Base-by-base conservation (phyloP, 2,113 vertebrate genomes). In the Cynoglossus semilaevis region DNA sequence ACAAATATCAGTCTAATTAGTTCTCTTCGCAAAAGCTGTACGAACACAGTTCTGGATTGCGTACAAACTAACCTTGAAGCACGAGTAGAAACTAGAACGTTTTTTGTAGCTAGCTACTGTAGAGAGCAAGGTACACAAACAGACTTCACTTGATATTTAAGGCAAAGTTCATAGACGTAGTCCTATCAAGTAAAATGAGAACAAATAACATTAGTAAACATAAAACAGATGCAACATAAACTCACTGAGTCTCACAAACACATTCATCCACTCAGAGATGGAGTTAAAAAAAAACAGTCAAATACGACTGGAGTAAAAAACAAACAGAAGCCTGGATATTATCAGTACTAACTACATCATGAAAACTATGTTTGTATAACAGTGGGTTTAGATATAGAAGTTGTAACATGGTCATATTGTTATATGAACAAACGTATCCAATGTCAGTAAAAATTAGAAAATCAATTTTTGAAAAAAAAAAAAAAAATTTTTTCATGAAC, bases 141-240 rank as follows among this genome's bases (percentile, higher is more conserved):
- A 81, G 67, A 88, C 73, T 75, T 77, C 67, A 72, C 66, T 83
- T 76, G 44, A 74, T 77, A 84, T 83, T 86, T 89, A 91, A 91
- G 89, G 88, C 90, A 81, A 85, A 72, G 76, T 79, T 79, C 51
- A 80, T 71, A 59, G 14, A 77, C 48, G 58, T 50, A n/a, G 59
- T 81, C 56, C 47, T 73, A 58, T 61, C 51, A 12, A 57, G 67
- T 0, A 29, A 58, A 55, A 60, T 14, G 3, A 48, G 8, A 18
- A 63, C n/a, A 57, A 7, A 52, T 4, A 44, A 44, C n/a, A n/a
- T 2, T 29, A 29, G 22, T 29, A 6, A 29, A 29, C 22, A 29
- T 29, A 29, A 29, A 29, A 29, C 2, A 29, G 6, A 29, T 29
- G 22, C 22, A 29, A 29, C 22, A 6, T n/a, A n/a, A n/a, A n/a